A percentile compares a stretch with the other conserved stretches of the same genome.
Conservation (phyloP, 2,113 vertebrate genomes). For the Periophthalmus modestus region DNA sequence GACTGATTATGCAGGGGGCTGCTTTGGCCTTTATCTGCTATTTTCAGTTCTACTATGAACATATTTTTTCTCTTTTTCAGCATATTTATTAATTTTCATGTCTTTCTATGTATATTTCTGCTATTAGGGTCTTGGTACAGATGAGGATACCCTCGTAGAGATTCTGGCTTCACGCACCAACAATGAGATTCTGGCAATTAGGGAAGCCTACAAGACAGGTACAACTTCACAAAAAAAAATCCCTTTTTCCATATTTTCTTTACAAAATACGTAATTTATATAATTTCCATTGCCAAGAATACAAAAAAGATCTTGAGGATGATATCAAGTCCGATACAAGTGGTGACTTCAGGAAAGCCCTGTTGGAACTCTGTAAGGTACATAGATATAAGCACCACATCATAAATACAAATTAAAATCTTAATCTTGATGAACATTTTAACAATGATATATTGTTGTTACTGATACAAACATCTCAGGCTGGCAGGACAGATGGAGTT, state of each 20-base stretch:
- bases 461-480: conserved; percentile 69
- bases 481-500: conserved; percentile 81
- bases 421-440: no score
- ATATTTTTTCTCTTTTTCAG: conserved; percentile 46
- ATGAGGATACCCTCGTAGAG: conserved; percentile 89
- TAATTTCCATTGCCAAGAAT: conserved; percentile 68
- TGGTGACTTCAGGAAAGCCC: conserved; percentile 86
- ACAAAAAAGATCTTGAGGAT: conserved; percentile 89
- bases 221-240: no score
- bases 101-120: background rate
- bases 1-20: background rate
- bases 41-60: conserved; percentile 8
- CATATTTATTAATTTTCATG: conserved; percentile 3
- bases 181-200: conserved; percentile 80
- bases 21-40: background rate
- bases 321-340: conserved; percentile 88
- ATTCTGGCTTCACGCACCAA: conserved; percentile 89
- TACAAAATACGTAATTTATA: background rate
- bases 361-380: conserved; percentile 89
- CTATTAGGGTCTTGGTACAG: conserved; percentile 88
- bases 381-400: background rate
- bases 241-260: background rate
- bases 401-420: background rate
- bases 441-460: background rate
- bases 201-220: conserved; percentile 86